phyloP scores from a whole-genome alignment of 2,113 vertebrate species.

The Athene cunicularia region DNA sequence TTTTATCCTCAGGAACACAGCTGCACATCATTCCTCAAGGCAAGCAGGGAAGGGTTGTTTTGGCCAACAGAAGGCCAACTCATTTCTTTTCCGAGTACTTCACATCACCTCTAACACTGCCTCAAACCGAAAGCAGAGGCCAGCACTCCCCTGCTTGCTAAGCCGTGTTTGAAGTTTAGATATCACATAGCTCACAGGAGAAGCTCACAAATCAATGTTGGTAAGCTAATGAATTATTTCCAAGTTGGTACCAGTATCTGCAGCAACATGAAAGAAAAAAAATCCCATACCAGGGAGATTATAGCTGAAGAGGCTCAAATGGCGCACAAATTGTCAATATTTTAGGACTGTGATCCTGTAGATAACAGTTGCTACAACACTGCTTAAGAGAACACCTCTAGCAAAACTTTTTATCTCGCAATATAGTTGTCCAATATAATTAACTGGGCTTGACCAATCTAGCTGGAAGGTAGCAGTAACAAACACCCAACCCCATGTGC shows the following conservation, averaged over 20 bases:
- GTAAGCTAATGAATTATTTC: conserved; percentile 82
- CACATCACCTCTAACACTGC: background rate
- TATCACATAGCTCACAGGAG: conserved; percentile 47
- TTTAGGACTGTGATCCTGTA: background rate
- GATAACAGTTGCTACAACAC: background rate
- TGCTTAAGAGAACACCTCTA: conserved; percentile 39
- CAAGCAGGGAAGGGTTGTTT: background rate
- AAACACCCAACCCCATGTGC: background rate
- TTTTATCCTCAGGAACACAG: background rate
- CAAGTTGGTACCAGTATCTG: conserved; percentile 68
- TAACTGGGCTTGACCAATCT: conserved; percentile 4
- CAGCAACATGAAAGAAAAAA: conserved; percentile 80
- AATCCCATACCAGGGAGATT: conserved; percentile 70
- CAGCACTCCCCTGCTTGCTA: background rate
- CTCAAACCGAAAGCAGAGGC: background rate
- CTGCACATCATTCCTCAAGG: background rate
- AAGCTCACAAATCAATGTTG: conserved; percentile 69
- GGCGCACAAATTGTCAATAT: conserved; percentile 6
- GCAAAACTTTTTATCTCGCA: conserved; percentile 24
- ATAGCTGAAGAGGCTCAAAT: conserved; percentile 40
- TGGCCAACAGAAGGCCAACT: background rate
- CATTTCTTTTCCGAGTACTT: background rate
- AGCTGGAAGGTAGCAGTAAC: background rate
- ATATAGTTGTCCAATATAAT: conserved; percentile 38
- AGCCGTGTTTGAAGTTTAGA: conserved; percentile 58